Evolutionary conservation across 2,113 vertebrate genomes (phyloP), one percentile per base, ranked within the genome.

Genomic region (Alaudala cheleensis): DNA sequence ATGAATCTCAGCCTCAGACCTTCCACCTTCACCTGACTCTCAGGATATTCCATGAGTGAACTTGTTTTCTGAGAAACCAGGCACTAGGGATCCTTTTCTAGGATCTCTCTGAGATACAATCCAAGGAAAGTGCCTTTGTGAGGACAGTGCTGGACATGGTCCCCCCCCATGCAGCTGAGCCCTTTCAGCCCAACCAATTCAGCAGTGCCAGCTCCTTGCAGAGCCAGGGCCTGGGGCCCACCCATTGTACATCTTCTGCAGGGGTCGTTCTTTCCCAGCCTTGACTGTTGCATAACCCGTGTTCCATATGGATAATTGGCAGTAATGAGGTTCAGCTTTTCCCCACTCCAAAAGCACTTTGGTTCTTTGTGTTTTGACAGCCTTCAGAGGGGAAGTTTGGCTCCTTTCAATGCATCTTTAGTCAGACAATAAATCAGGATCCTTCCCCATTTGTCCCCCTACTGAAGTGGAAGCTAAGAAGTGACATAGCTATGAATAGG

Each of bases 311-410:
- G 70, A 19, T 93, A 94, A 93, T 86, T 86, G 69, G 76, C 93
- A 78, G 39, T 95, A 96, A 96, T 90, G 90, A 97, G 79, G n/a
- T 71, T 90, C 95, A 96, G 92, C 94, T 96, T 96, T 93, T 94
- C 90, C 42, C 90, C 76, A 90, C 92, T 95, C 96, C 70, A 67
- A 88, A 94, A 95, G 79, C 87, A 91, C 90, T 97, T 70, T 10
- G 64, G 58, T 91, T 95, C 94, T 95, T 96, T 95, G 93, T 95
- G 93, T 95, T 95, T 95, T 95, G 90, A 95, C 94, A 91, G 56
- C 81, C 65, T 87, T 86, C 65, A 80, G 92, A 91, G 65, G 81
- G 53, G 93, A 92, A 81, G 79, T 88, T 93, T 60, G 47, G 25
- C 56, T 96, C 50, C 85, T 95, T 95, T 93, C 93, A 95, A 50